Base-by-base conservation (phyloP, 2,797 vertebrate species). In the Hydrocynus forskahlii region DNA sequence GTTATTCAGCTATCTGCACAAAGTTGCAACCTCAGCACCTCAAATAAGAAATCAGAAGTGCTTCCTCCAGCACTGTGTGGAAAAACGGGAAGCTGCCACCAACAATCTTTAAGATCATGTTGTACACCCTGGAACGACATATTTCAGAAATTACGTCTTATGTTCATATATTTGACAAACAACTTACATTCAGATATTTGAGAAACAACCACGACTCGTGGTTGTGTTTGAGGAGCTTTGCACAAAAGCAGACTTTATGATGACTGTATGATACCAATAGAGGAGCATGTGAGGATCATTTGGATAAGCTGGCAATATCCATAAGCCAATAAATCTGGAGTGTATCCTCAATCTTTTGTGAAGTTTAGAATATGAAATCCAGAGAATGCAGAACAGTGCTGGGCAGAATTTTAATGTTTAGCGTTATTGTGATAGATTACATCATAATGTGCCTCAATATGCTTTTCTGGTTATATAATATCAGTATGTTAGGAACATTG, bases 261-360 rank as follows among this genome's bases (percentile, higher is more conserved):
- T 55, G 8, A n/a, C 52, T 38, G 52, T 68, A 45, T 10, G 35
- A 8, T 67, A 21, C 25, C 21, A 62, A 40, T 55, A 35, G 25
- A 43, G 66, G 29, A 68, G 59, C 71, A 79, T 78, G 80, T 66
- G 68, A 72, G 59, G 64, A n/a, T 74, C 54, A 67, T 82, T 73
- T 21, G 35, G 17, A 9, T n/a, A 52, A 55, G 3, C 50, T 72
- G 45, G 2, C 45, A 40, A n/a, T n/a, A 38, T 57, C 19, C 43
- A 3, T 23, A 14, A 38, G 16, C 19, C n/a, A 10, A 16, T 16
- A 16, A 16, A 14, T 21, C 8, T 23, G 21, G 13, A 8, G 16
- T n/a, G 25, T 10, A 38, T 55, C 7, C 7, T 54, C 69, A 35
- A 35, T 35, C 2, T 35, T 70, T 70, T 50, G 17, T 70, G 21